A percentile compares a stretch with the other conserved stretches of the same genome.
Conservation (phyloP, 2,113 vertebrate genomes). For the Cynocephalus volans region DNA sequence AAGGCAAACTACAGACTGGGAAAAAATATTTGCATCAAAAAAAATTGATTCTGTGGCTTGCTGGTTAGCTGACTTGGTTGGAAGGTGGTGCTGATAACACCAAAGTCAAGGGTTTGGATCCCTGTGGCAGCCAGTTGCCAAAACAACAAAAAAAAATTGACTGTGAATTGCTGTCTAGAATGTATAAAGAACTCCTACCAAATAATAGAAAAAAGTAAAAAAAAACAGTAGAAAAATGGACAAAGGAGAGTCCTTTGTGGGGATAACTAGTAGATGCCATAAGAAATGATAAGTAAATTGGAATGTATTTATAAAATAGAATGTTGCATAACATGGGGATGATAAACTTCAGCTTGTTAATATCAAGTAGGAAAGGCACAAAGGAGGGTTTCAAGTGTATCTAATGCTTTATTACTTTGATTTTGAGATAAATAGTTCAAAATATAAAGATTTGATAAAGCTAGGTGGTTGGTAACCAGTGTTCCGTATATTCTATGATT, state of each 20-base stretch:
- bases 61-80: too few species aligned
- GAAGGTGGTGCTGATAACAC: too few species aligned
- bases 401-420: not conserved
- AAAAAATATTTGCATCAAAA: constrained; percentile 45
- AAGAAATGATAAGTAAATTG: not conserved
- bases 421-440: constrained; percentile 30
- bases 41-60: not conserved
- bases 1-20: not conserved
- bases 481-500: not conserved
- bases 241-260: not conserved
- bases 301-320: constrained; percentile 43
- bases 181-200: not conserved
- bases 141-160: not conserved
- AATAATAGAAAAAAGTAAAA: not conserved
- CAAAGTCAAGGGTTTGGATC: too few species aligned
- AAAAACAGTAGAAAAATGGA: not conserved
- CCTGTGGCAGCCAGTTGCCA: too few species aligned
- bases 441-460: constrained; percentile 29
- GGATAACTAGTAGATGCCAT: not conserved
- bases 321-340: not conserved
- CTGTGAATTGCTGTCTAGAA: not conserved
- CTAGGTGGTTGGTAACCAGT: not conserved
- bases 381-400: not conserved
- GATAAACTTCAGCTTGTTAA: not conserved
- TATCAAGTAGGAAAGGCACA: not conserved